Conservation (phyloP, 2,113 vertebrate species). For the Grantiella picta region DNA sequence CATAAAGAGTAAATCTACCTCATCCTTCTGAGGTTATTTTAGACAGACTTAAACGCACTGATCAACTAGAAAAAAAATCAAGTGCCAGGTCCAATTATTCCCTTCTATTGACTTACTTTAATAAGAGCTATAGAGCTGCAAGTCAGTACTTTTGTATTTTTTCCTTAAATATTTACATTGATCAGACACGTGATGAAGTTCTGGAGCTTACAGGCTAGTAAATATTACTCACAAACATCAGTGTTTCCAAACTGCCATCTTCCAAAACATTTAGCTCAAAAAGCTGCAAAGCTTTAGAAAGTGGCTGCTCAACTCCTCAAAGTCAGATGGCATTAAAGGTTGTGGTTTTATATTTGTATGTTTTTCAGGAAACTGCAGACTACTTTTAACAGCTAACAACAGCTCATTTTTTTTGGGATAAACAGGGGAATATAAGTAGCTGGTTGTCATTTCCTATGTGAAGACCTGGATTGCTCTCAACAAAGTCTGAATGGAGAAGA, state of each 20-base stretch:
- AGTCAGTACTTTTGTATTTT: background rate
- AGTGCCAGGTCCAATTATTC: background rate
- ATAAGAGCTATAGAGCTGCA: background rate
- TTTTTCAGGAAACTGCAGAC: background rate
- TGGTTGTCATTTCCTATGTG: background rate
- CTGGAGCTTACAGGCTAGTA: background rate
- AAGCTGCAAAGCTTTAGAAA: background rate
- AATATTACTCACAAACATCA: background rate
- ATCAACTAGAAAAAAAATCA: background rate
- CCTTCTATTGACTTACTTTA: background rate
- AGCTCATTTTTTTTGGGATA: background rate
- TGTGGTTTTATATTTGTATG: background rate
- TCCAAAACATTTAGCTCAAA: background rate
- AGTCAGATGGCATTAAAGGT: background rate
- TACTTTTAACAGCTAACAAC: background rate
- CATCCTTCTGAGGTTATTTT: background rate
- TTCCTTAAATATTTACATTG: background rate
- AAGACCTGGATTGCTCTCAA: accelerated
- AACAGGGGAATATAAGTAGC: background rate
- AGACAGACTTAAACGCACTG: background rate
- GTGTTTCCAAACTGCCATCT: background rate
- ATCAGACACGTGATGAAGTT: background rate
- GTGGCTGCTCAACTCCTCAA: background rate
- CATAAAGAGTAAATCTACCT: background rate
- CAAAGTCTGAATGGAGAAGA: background rate